phyloP scores from a whole-genome alignment of 1,140 invertebrate species.

The Formica selysi region DNA sequence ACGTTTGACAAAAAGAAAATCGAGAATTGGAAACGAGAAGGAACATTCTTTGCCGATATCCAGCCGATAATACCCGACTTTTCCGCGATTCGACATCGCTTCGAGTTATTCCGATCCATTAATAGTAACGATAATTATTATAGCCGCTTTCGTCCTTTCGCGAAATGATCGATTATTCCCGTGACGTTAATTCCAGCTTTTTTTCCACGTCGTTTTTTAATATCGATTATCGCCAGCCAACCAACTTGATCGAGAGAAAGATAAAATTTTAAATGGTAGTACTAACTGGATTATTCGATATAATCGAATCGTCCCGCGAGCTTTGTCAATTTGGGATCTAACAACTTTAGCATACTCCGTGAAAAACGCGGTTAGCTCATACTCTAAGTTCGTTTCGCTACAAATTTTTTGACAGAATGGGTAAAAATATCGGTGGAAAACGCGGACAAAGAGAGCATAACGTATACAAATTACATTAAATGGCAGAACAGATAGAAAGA shows the following conservation, averaged over 20 bases:
- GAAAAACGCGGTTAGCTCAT: conserved; percentile 58
- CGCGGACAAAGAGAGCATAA: conserved; percentile 32
- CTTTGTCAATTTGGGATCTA: conserved; percentile 68
- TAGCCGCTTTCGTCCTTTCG: conserved; percentile 43
- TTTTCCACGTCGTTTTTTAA: conserved; percentile 56
- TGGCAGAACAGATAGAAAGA: background rate
- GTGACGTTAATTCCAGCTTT: conserved; percentile 57
- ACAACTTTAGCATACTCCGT: conserved; percentile 63
- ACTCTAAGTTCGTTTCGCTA: conserved; percentile 63
- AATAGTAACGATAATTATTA: conserved; percentile 65
- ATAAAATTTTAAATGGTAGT: conserved; percentile 68
- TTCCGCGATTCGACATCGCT: conserved; percentile 55
- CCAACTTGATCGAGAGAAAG: conserved; percentile 45
- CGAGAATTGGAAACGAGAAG: conserved; percentile 25
- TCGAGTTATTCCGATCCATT: conserved; percentile 60
- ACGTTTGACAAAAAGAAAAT: conserved; percentile 32
- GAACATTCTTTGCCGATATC: conserved; percentile 43
- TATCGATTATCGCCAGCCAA: conserved; percentile 56
- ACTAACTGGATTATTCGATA: conserved; percentile 61
- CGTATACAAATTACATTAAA: conserved; percentile 11
- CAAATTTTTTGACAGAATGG: conserved; percentile 51
- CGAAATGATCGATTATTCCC: conserved; percentile 58
- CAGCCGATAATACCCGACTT: conserved; percentile 52
- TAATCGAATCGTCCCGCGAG: conserved; percentile 66
- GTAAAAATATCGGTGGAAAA: conserved; percentile 48